Base-by-base conservation (phyloP, 2,797 vertebrate species). In the Chaetodon trifasciatus region DNA sequence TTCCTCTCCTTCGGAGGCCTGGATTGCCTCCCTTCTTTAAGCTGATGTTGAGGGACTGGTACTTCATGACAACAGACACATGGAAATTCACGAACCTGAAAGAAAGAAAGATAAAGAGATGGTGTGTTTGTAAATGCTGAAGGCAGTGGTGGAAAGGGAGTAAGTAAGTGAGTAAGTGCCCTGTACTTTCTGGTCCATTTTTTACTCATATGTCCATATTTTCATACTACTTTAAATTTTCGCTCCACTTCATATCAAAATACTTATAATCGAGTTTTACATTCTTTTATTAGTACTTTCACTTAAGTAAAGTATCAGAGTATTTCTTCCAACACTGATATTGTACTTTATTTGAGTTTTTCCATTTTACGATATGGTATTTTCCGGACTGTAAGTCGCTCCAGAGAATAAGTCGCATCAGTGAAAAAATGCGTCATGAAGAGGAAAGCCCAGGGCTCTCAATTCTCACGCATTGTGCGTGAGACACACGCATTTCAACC, bases 11-110 rank as follows among this genome's bases (percentile, higher is more conserved):
- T 53, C 62, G 72, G 61, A 78, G 78, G 82, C 72, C 28, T 55
- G 32, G 84, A 81, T 72, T 40, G 60, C 52, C 64, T 82, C 82
- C 80, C 24, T 86, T 70, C 79, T 81, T 67, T 56, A 60, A 74
- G 69, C 23, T 83, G 87, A 91, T 92, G 76, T 88, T 87, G 82
- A 90, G 76, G 61, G 73, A 74, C 76, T 77, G 73, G 73, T 80
- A 69, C 81, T 70, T 88, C 39, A 84, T 91, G 88, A 80, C 84
- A 87, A 85, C 56, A 61, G 73, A 89, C 82, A 83, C 70, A 71
- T 72, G 70, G 70, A 80, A 64, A 78, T 82, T 63, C 39, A 77
- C 60, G 71, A 84, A 86, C 78, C 92, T 93, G 77, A 73, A 56
- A 77, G 53, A 73, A n/a, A 63, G 10, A n/a, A 16, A 53, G 52